Evolutionary conservation across 2,797 vertebrate species (phyloP), one percentile per base, ranked within the genome.

Genomic region (Poeciliopsis turneri): DNA sequence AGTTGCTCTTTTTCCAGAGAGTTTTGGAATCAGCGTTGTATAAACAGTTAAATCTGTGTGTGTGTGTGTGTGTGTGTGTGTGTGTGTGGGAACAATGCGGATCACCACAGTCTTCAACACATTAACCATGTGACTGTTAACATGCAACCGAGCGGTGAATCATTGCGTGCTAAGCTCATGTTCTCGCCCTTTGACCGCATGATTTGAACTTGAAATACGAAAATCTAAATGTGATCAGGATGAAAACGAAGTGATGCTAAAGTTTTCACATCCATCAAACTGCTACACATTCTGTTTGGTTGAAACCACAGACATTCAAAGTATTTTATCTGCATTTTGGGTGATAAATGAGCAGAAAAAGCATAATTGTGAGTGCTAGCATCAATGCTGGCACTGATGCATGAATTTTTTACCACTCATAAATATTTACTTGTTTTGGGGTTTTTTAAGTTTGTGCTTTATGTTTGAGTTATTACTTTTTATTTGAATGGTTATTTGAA

Each of bases 61-160:
- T 45, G 74, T 39, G 45, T 88, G 76, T 79, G 28, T 72, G 82
- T 45, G 74, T 25, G 36, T 53, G 74, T 84, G 87, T 79, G 28
- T 72, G 82, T 30, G 74, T n/a, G 28, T 36, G 61, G 82, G 86
- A 93, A 94, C 93, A 94, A 93, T 93, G 89, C 57, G 47, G 82
- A 89, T 91, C 84, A 88, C 87, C 82, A 46, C 84, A 84, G 91
- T 78, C 88, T 84, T 93, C 88, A 86, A 89, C 91, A 92, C 92
- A 91, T 90, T 77, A 82, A 82, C 81, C 91, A 92, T 90, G 93
- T 94, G 93, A 84, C 75, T 25, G 78, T 71, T 80, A 74, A 70
- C 78, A 84, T 74, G 71, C 79, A 80, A 79, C 80, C 84, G 87
- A 89, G 91, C 93, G 90, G 80, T 75, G 46, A 71, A 75, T 53